Conservation (phyloP, 2,888 invertebrate species). For the Scaeva pyrastri region DNA sequence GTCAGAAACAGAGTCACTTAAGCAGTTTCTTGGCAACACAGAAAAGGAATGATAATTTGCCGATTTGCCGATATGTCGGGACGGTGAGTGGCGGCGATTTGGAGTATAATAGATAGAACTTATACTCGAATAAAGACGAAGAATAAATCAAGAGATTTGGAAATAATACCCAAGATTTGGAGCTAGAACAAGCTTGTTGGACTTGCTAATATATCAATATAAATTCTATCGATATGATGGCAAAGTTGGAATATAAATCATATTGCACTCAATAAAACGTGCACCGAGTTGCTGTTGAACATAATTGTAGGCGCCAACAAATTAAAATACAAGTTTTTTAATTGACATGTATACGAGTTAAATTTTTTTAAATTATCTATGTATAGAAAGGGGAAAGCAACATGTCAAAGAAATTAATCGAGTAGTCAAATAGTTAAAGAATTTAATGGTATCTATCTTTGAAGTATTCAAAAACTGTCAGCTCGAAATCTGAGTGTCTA, state of each 20-base stretch:
- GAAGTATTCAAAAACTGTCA: too few relatives aligned
- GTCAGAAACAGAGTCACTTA: neutral
- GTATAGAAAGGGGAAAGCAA: too few relatives aligned
- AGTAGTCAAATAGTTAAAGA: too few relatives aligned
- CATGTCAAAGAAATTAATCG: too few relatives aligned
- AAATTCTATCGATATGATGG: slow-evolving; percentile 24
- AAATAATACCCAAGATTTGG: slow-evolving; percentile 30
- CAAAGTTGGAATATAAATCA: slow-evolving; percentile 58
- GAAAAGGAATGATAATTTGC: slow-evolving; percentile 33
- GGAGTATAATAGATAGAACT: slow-evolving; percentile 3
- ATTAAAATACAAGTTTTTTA: slow-evolving; percentile 41
- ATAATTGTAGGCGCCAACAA: slow-evolving; percentile 66
- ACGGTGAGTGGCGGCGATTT: too few relatives aligned
- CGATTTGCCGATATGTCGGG: slow-evolving; percentile 46
- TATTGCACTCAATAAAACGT: slow-evolving; percentile 53
- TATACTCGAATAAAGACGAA: neutral
- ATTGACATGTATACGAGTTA: slow-evolving; percentile 24
- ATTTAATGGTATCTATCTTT: too few relatives aligned
- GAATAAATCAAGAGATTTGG: slow-evolving; percentile 54
- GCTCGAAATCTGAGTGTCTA: too few relatives aligned
- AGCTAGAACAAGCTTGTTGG: slow-evolving; percentile 28
- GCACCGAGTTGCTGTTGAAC: slow-evolving; percentile 50
- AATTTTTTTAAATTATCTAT: too few relatives aligned
- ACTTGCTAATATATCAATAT: slow-evolving; percentile 47
- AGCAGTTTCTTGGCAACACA: neutral